phyloP scores from a whole-genome alignment of 2,888 invertebrate species.

The Chloroclysta siterata region DNA sequence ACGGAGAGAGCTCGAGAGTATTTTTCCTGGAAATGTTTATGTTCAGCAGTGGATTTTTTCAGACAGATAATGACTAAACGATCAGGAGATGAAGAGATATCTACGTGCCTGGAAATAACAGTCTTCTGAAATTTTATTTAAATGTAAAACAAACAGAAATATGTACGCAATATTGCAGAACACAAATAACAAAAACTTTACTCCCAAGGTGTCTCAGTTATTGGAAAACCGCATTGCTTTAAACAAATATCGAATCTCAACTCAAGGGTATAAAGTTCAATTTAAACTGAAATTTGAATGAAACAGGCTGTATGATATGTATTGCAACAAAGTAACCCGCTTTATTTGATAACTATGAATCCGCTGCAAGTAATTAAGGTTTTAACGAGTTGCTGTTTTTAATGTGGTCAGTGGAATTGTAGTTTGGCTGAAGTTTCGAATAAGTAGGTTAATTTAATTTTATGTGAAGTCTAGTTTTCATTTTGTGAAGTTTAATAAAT shows the following conservation, averaged over 20 bases:
- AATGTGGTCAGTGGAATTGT: constrained; percentile 19
- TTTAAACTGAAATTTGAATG: background rate
- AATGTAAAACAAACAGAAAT: too few species aligned
- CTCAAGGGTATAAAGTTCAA: background rate
- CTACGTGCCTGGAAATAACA: too few species aligned
- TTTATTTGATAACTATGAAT: constrained; percentile 24
- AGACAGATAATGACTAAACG: too few species aligned
- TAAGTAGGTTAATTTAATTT: constrained; percentile 13
- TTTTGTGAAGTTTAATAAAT: background rate
- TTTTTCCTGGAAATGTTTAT: too few species aligned
- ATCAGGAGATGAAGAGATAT: too few species aligned
- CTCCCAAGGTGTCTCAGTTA: background rate
- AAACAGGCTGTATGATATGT: constrained; percentile 11
- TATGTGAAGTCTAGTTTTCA: background rate
- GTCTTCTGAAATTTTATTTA: too few species aligned
- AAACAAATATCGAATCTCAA: background rate
- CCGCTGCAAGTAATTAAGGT: constrained; percentile 22
- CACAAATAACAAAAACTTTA: too few species aligned
- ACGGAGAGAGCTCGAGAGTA: too few species aligned
- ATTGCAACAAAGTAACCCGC: constrained; percentile 25
- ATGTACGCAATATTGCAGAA: too few species aligned
- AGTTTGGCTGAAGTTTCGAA: constrained; percentile 3
- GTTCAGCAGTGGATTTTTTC: too few species aligned
- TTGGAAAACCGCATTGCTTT: background rate
- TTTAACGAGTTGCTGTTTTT: constrained; percentile 23